phyloP scores from a whole-genome alignment of 2,888 invertebrate species.

The Pyrrhosoma nymphula region DNA sequence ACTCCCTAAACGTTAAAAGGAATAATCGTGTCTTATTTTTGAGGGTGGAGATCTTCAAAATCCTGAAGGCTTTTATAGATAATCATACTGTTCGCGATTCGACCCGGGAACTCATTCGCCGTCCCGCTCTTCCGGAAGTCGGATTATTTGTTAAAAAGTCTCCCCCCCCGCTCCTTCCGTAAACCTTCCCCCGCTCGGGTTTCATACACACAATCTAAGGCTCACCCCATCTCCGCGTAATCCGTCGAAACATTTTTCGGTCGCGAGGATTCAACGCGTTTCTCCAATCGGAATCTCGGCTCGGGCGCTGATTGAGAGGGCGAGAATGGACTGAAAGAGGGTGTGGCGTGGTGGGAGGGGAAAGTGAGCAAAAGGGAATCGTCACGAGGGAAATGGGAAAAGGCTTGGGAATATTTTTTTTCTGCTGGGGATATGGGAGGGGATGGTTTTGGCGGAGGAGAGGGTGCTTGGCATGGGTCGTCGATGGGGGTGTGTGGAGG shows the following conservation, averaged over 20 bases:
- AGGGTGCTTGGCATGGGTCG: neutral
- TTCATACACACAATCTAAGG: neutral
- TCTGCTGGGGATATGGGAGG: neutral
- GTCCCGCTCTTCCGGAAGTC: neutral
- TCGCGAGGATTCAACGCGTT: neutral
- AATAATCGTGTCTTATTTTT: too few relatives aligned
- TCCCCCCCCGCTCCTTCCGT: neutral
- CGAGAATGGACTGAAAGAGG: too few relatives aligned
- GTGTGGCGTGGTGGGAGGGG: too few relatives aligned
- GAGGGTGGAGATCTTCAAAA: too few relatives aligned
- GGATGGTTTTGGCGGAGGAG: neutral
- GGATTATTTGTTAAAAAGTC: neutral
- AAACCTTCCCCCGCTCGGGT: neutral
- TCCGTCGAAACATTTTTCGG: slow-evolving; percentile 14
- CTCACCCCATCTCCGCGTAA: neutral
- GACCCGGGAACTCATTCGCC: neutral
- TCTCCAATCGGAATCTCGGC: neutral
- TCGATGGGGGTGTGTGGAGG: neutral
- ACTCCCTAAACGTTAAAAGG: too few relatives aligned
- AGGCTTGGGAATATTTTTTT: neutral
- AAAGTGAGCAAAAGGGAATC: neutral
- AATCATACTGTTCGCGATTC: neutral
- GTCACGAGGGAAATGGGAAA: neutral
- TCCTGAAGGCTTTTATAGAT: too few relatives aligned
- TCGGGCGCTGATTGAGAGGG: neutral